A percentile compares a stretch with the other conserved stretches of the same genome.
Conservation (phyloP, 2,797 vertebrate genomes). For the Etheostoma nigrum region DNA sequence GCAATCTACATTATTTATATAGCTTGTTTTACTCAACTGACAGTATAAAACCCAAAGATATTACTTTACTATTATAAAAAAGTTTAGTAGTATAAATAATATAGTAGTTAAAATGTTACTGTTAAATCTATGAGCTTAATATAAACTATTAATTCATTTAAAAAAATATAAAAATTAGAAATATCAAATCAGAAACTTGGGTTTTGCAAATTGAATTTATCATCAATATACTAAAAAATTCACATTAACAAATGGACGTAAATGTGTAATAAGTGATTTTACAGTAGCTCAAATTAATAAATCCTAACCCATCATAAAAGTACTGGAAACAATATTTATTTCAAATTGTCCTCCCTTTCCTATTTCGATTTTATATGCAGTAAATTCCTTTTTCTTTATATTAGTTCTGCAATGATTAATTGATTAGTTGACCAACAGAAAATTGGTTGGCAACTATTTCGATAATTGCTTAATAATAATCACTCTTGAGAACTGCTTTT, state of each 20-base stretch:
- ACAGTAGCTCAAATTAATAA: background rate
- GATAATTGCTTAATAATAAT: background rate
- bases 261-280: background rate
- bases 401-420: background rate
- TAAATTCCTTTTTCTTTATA: accelerated
- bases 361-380: background rate
- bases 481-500: background rate
- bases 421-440: no score
- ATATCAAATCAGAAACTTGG: background rate
- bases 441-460: background rate
- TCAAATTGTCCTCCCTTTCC: background rate
- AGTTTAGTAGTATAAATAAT: no score
- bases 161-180: background rate
- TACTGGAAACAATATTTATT: background rate
- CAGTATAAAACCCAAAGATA: background rate
- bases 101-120: no score
- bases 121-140: background rate
- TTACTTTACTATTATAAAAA: background rate
- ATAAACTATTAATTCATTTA: no score
- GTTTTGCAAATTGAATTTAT: background rate
- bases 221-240: background rate
- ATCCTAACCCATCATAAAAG: background rate
- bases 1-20: background rate
- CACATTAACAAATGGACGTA: background rate
- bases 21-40: background rate